Base-by-base conservation (phyloP, 2,113 vertebrate genomes). In the Tetrao urogallus region DNA sequence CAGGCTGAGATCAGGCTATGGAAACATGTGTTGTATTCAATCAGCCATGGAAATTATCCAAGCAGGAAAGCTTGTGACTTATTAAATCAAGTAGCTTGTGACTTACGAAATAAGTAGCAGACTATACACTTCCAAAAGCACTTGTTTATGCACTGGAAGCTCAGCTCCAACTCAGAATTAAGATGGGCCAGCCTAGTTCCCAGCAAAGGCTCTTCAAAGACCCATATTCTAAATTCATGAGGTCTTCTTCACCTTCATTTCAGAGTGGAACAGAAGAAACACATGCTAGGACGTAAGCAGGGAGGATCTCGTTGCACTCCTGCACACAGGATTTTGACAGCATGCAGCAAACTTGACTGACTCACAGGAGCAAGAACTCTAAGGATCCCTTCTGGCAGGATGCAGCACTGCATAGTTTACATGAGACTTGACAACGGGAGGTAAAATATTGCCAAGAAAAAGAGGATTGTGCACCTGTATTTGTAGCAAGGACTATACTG, bases 401-500 rank as follows among this genome's bases (percentile, higher is more conserved):
- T 21, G 21, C 43, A 65, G 69, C 34, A 18, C 1, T 25, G 58
- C 85, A 89, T 47, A 66, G 30, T 54, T 67, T 8, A 25, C 1
- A 1, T 3, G 12, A 78, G 21, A 17, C 22, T 52, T 60, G 77
- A 61, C 36, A 42, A 86, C 12, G 25, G 4, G 13, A 80, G 38
- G 45, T 14, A 3, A 57, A 72, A 54, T 6, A 10, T 3, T 1
- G 6, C 36, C 43, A 48, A 64, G 40, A 8, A 61, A 28, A 27
- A 45, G 86, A 42, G 18, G 38, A 20, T 63, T 8, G 43, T 95
- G 56, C 78, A 99, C 99, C 99, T 60, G 99, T 99, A 73, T 98
- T 99, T 3, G 99, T 99, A 16, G 99, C 98, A 25, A 99, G 98
- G 88, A 99, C 95, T 14, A 99, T 96, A 1, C 95, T 95, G 5